Evolutionary conservation across 2,797 vertebrate species (phyloP).

Genomic region (Bradypodion pumilum): DNA sequence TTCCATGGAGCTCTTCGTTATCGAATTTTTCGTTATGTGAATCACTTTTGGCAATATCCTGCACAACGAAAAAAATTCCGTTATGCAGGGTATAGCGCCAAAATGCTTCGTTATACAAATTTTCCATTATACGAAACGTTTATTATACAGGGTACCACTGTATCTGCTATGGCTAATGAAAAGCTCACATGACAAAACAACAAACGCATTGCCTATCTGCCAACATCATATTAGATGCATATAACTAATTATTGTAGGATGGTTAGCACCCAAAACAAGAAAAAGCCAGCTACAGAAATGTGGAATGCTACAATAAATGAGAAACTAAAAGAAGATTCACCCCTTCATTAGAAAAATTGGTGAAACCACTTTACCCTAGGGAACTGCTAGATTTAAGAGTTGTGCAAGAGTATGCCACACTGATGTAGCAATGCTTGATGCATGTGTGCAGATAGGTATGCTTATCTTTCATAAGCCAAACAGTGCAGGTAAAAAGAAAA

Average conservation of each 20-base stretch:
- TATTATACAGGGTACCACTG: too few relatives aligned
- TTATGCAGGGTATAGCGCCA: too few relatives aligned
- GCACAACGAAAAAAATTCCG: too few relatives aligned
- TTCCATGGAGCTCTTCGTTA: too few relatives aligned
- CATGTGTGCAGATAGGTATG: neutral
- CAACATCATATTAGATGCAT: neutral
- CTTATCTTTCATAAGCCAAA: neutral
- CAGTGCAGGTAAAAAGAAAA: neutral
- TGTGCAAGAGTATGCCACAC: neutral
- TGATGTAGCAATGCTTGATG: neutral
- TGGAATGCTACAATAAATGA: neutral
- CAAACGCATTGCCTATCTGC: neutral
- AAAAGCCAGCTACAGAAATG: neutral
- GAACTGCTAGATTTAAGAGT: neutral
- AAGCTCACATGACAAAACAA: neutral
- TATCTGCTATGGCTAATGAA: constrained; percentile 3
- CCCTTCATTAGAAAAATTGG: accelerated
- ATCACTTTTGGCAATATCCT: too few relatives aligned
- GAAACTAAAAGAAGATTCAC: neutral
- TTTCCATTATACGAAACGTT: too few relatives aligned
- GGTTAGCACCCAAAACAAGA: neutral
- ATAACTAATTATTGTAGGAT: neutral
- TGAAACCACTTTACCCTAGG: neutral
- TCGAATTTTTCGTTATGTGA: too few relatives aligned
- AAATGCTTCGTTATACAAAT: too few relatives aligned